Evolutionary conservation across 2,888 invertebrate genomes (phyloP).

Genomic region (Pandemis heparana): DNA sequence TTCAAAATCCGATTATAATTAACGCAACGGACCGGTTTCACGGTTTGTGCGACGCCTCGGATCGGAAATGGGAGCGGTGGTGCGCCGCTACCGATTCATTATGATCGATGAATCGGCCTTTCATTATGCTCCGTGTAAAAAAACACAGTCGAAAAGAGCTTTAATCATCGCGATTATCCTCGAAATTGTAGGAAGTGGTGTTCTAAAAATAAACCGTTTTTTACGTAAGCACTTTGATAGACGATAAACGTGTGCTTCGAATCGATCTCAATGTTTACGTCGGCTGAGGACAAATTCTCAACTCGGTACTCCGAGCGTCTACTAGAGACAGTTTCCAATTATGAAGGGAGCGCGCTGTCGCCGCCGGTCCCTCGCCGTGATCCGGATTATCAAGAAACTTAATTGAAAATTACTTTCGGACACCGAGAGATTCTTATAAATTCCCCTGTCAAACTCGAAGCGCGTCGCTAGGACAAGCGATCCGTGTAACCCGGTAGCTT

Average conservation of each 20-base stretch:
- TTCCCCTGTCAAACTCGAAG: slow-evolving; percentile 70
- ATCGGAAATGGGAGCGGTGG: slow-evolving; percentile 72
- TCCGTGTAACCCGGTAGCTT: slow-evolving; percentile 68
- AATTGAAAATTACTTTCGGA: slow-evolving; percentile 82
- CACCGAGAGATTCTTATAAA: slow-evolving; percentile 71
- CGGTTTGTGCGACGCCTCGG: slow-evolving; percentile 67
- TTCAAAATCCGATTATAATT: slow-evolving; percentile 80
- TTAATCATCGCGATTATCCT: slow-evolving; percentile 70
- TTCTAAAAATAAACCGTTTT: slow-evolving; percentile 54
- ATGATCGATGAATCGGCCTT: slow-evolving; percentile 82
- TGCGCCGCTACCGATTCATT: slow-evolving; percentile 72
- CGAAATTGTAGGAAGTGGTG: slow-evolving; percentile 66
- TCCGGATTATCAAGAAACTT: slow-evolving; percentile 82
- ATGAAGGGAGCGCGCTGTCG: slow-evolving; percentile 67
- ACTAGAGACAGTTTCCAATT: slow-evolving; percentile 78
- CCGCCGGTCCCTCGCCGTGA: slow-evolving; percentile 65
- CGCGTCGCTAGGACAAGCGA: slow-evolving; percentile 60
- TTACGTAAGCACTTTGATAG: slow-evolving; percentile 5
- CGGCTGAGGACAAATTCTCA: slow-evolving; percentile 24
- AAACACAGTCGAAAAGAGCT: slow-evolving; percentile 63
- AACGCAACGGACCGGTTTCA: slow-evolving; percentile 75
- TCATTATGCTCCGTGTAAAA: slow-evolving; percentile 64
- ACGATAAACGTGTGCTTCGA: slow-evolving; percentile 3
- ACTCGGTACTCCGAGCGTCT: slow-evolving; percentile 62
- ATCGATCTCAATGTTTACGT: slow-evolving; percentile 8